These are phyloP conservation scores for Lamellibrachia satsuma DNA, from an alignment of 2,888 invertebrate genomes.

Conservation along the genomic window DNA sequence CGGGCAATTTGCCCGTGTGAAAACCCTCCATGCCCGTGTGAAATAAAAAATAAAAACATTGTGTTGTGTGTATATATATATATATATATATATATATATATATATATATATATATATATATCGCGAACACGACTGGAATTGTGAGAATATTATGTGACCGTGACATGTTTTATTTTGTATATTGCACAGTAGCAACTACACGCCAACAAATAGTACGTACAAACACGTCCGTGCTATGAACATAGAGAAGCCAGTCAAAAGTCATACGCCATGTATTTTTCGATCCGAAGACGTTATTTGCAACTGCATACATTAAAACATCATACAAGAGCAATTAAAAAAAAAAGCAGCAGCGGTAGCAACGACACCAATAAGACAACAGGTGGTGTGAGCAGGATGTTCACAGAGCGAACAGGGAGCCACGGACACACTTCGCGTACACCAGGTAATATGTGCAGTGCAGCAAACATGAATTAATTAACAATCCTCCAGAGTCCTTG, in stretches of 20 bases:
- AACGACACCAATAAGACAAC: background rate
- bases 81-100: too few relatives aligned
- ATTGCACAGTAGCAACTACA: background rate
- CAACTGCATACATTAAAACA: background rate
- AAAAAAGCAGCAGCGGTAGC: too few relatives aligned
- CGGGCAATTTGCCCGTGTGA: too few relatives aligned
- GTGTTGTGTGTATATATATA: too few relatives aligned
- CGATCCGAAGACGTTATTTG: background rate
- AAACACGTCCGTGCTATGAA: background rate
- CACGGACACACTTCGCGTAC: background rate
- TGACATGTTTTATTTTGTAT: too few relatives aligned
- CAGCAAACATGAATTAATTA: background rate
- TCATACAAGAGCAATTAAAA: background rate
- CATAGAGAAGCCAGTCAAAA: background rate
- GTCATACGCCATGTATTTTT: background rate
- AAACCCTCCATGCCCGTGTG: too few relatives aligned
- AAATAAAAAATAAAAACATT: too few relatives aligned
- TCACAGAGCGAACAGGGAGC: background rate
- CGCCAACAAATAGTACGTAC: background rate
- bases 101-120: too few relatives aligned
- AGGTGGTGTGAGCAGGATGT: too few relatives aligned
- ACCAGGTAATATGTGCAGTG: background rate
- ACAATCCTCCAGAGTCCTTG: background rate
- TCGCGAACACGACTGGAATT: too few relatives aligned
- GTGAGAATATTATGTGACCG: too few relatives aligned